These are phyloP conservation scores for Hipparchia sbordonii DNA, from an alignment of 2,888 invertebrate genomes.

Conservation along the genomic window DNA sequence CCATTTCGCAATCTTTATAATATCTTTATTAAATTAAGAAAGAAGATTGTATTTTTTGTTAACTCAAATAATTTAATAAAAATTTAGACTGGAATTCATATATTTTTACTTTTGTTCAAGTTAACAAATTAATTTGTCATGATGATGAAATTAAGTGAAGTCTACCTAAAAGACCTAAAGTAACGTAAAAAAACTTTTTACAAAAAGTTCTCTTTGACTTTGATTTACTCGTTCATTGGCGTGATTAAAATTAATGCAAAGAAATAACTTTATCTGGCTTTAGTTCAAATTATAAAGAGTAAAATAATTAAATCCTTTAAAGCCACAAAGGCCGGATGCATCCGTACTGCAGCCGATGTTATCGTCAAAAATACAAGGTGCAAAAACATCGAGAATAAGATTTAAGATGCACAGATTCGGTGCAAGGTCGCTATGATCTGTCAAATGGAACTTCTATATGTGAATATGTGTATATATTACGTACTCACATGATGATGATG, in stretches of 20 bases:
- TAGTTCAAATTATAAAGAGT: constrained; percentile 15
- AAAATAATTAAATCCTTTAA: constrained; percentile 30
- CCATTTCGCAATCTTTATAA: no score
- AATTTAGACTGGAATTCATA: no score
- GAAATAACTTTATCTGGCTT: not conserved
- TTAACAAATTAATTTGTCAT: no score
- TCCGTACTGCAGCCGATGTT: constrained; percentile 25
- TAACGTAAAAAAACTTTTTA: no score
- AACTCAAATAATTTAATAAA: no score
- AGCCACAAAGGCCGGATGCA: constrained; percentile 37
- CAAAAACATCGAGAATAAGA: constrained; percentile 37
- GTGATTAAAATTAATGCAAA: not conserved
- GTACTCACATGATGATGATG: no score
- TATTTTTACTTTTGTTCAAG: no score
- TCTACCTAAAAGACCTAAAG: no score
- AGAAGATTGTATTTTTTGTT: no score
- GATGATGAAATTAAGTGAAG: no score
- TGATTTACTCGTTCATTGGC: constrained; percentile 3
- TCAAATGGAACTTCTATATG: not conserved
- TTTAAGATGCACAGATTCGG: constrained; percentile 44
- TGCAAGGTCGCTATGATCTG: constrained; percentile 47
- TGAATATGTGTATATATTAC: no score
- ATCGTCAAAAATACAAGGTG: constrained; percentile 18
- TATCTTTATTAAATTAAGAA: no score
- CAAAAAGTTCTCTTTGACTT: not conserved